A percentile compares a stretch with the other conserved stretches of the same genome.
Conservation (phyloP, 1,140 invertebrate genomes). For the Pseudomyrmex sp. region DNA sequence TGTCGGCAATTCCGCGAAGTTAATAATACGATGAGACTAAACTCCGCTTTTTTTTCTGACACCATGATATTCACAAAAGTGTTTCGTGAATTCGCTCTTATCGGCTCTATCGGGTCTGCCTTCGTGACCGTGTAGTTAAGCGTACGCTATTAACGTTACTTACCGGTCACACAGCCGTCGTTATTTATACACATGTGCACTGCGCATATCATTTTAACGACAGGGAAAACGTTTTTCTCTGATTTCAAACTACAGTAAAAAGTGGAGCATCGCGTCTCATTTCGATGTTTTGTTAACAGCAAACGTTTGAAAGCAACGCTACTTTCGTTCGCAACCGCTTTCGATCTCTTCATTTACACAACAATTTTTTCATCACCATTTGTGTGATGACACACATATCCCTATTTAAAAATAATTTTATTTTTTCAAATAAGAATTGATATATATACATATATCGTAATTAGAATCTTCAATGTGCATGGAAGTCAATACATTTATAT, state of each 20-base stretch:
- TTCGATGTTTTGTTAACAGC: slow-evolving; percentile 29
- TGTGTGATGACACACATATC: no score
- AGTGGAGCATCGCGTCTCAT: slow-evolving; percentile 13
- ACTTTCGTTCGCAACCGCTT: neutral
- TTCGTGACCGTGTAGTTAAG: slow-evolving; percentile 62
- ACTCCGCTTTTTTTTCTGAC: slow-evolving; percentile 28
- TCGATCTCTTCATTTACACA: no score
- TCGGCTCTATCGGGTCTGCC: slow-evolving; percentile 46
- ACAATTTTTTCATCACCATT: no score
- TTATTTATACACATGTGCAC: slow-evolving; percentile 25
- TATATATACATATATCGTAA: no score
- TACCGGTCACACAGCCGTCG: slow-evolving; percentile 25
- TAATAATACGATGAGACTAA: slow-evolving; percentile 56
- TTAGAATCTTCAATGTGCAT: no score
- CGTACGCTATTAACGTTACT: slow-evolving; percentile 49
- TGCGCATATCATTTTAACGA: slow-evolving; percentile 63
- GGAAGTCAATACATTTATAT: no score
- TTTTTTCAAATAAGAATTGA: no score
- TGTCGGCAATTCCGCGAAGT: slow-evolving; percentile 37
- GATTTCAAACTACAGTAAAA: slow-evolving; percentile 39
- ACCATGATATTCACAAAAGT: slow-evolving; percentile 41
- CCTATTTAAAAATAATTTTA: no score
- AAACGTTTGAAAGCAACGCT: slow-evolving; percentile 34
- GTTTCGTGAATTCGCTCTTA: slow-evolving; percentile 62
- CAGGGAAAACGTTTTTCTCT: slow-evolving; percentile 39